Conservation (phyloP, 2,797 vertebrate genomes). For the Eidolon dupreanum region DNA sequence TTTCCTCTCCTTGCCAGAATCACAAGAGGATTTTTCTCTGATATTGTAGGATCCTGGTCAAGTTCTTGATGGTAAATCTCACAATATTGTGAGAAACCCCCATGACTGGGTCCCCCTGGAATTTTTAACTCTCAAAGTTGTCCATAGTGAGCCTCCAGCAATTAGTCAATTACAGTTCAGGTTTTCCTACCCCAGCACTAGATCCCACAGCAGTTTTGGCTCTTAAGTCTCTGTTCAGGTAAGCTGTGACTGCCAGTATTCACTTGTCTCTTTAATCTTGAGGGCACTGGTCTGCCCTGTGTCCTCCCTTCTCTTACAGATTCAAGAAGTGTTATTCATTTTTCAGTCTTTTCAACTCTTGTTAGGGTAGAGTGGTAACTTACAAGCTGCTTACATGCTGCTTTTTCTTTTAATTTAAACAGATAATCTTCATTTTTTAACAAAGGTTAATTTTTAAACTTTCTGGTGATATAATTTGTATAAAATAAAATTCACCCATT, state of each 20-base stretch:
- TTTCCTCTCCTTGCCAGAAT: not conserved
- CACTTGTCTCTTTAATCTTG: not conserved
- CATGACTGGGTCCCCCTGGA: not conserved
- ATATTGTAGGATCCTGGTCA: not conserved
- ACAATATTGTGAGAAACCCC: not conserved
- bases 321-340: not conserved
- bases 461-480: not conserved
- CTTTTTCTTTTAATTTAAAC: conserved; percentile 16
- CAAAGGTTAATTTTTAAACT: not conserved
- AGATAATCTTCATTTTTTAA: not conserved
- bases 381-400: not conserved
- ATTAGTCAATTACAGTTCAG: not conserved
- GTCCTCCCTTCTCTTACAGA: not conserved
- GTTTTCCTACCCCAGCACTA: not conserved
- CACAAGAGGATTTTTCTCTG: not conserved
- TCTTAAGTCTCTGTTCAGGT: not conserved
- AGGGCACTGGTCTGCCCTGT: not conserved
- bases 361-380: not conserved
- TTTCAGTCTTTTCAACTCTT: not conserved
- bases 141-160: not conserved
- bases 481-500: not conserved
- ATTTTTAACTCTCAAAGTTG: not conserved
- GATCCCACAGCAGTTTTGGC: not conserved
- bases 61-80: not conserved
- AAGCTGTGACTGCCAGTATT: not conserved